Percentiles rank a stretch among this genome's conserved stretches.
phyloP scores from a whole-genome alignment of 2,113 vertebrate species.

The Cercopithecus mona region DNA sequence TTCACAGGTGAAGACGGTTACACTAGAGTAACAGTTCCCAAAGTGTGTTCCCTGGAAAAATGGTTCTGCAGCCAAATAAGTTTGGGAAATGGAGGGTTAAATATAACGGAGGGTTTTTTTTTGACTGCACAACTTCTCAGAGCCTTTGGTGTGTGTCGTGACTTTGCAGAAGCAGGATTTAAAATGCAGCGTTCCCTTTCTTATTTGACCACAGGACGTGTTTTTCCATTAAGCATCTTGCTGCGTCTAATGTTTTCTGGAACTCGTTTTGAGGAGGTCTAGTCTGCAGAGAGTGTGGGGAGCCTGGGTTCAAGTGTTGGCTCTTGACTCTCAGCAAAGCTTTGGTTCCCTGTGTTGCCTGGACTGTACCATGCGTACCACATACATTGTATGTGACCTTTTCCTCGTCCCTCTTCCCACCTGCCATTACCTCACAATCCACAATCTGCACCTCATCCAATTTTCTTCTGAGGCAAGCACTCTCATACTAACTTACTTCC shows the following conservation, averaged over 20 bases:
- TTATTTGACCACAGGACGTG: neutral
- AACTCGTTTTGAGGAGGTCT: constrained; percentile 1
- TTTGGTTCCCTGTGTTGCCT: neutral
- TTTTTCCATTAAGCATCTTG: constrained; percentile 1
- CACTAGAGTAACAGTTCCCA: neutral
- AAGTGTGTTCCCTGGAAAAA: neutral
- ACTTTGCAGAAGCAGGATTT: constrained; percentile 29
- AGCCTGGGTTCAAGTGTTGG: neutral
- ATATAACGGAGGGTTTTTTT: neutral
- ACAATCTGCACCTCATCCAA: neutral
- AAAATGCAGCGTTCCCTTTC: neutral
- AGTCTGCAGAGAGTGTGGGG: neutral
- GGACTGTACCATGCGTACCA: neutral
- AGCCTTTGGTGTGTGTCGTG: neutral
- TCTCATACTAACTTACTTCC: neutral
- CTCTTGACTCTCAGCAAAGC: neutral
- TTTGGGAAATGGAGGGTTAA: neutral
- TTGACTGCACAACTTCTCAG: neutral
- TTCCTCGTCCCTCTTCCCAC: neutral
- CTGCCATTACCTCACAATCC: neutral
- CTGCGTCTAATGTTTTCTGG: neutral
- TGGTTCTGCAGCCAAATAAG: neutral
- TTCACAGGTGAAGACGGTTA: neutral
- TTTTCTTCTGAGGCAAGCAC: neutral
- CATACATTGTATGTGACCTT: neutral